Evolutionary conservation across 2,113 vertebrate species (phyloP).

Genomic region (Mugil cephalus): DNA sequence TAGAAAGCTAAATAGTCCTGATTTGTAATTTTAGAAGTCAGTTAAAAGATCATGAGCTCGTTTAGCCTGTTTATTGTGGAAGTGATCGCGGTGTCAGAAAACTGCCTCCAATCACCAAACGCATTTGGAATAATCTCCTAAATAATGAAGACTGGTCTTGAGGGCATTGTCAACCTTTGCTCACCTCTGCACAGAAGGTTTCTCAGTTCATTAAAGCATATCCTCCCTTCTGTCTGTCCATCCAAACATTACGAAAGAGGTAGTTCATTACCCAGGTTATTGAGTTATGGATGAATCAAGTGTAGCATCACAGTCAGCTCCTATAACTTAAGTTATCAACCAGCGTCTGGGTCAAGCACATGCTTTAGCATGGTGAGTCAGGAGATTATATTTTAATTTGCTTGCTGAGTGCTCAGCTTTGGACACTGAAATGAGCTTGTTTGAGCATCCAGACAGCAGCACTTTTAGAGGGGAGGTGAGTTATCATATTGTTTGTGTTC

Average conservation of each 20-base stretch:
- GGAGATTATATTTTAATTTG: not conserved
- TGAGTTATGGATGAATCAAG: slow-evolving; percentile 1
- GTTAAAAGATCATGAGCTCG: not conserved
- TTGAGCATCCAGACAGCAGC: slow-evolving; percentile 7
- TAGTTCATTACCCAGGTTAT: slow-evolving; percentile 3
- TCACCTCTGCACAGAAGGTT: not conserved
- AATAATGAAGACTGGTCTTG: not conserved
- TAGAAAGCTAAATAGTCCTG: not conserved
- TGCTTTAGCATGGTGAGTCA: slow-evolving; percentile 1
- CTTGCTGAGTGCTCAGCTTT: not conserved
- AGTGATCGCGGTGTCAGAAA: no score
- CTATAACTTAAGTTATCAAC: slow-evolving; percentile 16
- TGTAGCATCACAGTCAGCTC: slow-evolving; percentile 4
- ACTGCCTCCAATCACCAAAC: not conserved
- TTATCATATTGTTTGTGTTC: slow-evolving; percentile 20
- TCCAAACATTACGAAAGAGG: slow-evolving; percentile 1
- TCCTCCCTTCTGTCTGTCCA: not conserved
- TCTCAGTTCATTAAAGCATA: not conserved
- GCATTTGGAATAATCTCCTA: not conserved
- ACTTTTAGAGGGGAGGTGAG: not conserved
- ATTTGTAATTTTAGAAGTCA: not conserved
- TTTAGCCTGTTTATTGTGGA: not conserved
- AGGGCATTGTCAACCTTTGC: not conserved
- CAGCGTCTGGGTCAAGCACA: slow-evolving; percentile 17
- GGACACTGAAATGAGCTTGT: slow-evolving; percentile 1